These are phyloP conservation scores for Pocota personata DNA, from an alignment of 2,888 invertebrate species.

Conservation along the genomic window DNA sequence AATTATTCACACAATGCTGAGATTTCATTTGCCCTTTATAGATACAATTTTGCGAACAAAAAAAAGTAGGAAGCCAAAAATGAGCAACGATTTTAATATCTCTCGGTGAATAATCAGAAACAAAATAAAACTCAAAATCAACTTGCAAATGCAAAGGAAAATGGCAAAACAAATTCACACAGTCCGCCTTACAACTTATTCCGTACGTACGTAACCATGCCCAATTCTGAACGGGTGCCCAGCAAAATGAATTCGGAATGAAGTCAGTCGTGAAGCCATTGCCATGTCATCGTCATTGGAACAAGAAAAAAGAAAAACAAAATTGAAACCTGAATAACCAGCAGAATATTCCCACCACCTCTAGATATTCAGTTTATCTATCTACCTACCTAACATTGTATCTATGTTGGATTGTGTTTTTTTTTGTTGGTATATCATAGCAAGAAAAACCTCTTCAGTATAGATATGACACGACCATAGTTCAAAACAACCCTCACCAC, in stretches of 20 bases:
- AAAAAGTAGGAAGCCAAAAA: slow-evolving; percentile 10
- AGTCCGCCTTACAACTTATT: slow-evolving; percentile 43
- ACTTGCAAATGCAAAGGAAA: slow-evolving; percentile 28
- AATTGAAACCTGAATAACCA: slow-evolving; percentile 58
- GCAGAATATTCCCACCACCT: slow-evolving; percentile 50
- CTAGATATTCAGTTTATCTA: slow-evolving; percentile 31
- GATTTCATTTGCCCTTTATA: slow-evolving; percentile 59
- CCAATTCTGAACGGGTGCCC: slow-evolving; percentile 22
- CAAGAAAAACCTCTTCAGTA: slow-evolving; percentile 40
- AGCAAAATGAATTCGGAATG: slow-evolving; percentile 64
- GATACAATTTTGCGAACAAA: slow-evolving; percentile 40
- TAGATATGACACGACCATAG: slow-evolving; percentile 25
- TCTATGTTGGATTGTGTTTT: slow-evolving; percentile 18
- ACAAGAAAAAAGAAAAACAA: neutral
- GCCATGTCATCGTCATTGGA: slow-evolving; percentile 31
- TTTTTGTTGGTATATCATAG: slow-evolving; percentile 9
- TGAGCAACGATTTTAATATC: slow-evolving; percentile 47
- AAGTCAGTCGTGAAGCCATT: slow-evolving; percentile 65
- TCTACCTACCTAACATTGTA: slow-evolving; percentile 49
- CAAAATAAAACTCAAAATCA: slow-evolving; percentile 47
- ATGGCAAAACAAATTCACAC: neutral
- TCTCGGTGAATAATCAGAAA: slow-evolving; percentile 47
- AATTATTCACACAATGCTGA: slow-evolving; percentile 70
- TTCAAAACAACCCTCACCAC: slow-evolving; percentile 51
- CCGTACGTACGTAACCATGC: slow-evolving; percentile 56